phyloP scores from a whole-genome alignment of 2,888 invertebrate genomes.

The Drosophila villosipedis region DNA sequence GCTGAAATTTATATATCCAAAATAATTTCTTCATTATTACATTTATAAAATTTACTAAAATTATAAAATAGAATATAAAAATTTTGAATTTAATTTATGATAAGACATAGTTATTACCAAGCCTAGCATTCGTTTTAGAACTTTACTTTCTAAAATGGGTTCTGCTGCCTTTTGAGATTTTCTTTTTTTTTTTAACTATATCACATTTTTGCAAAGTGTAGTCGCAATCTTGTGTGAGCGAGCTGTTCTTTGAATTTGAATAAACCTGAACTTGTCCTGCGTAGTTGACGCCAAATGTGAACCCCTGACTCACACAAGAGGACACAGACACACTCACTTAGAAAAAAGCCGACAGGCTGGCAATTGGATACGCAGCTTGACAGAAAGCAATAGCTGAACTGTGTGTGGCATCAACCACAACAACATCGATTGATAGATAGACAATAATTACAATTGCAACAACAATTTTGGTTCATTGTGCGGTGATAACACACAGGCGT shows the following conservation, averaged over 20 bases:
- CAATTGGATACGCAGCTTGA: conserved; percentile 65
- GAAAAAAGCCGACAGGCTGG: conserved; percentile 24
- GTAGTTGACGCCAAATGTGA: conserved; percentile 53
- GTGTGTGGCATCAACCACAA: conserved; percentile 32
- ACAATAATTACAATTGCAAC: conserved; percentile 52
- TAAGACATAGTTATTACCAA: not conserved
- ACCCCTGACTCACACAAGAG: conserved; percentile 43
- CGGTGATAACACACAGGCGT: conserved; percentile 50
- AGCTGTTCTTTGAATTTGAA: conserved; percentile 22
- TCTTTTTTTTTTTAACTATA: too few species aligned
- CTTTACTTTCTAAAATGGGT: not conserved
- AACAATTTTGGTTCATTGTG: conserved; percentile 44
- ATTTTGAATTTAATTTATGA: not conserved
- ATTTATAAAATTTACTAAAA: not conserved
- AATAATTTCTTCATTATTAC: not conserved
- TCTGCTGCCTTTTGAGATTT: not conserved
- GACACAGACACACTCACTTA: conserved; percentile 3
- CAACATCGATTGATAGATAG: conserved; percentile 30
- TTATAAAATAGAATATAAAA: not conserved
- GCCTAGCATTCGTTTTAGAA: too few species aligned
- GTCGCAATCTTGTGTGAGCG: conserved; percentile 13
- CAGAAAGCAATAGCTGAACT: conserved; percentile 40
- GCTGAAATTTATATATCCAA: not conserved
- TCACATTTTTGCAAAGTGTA: not conserved
- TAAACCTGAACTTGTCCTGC: conserved; percentile 21